phyloP scores from a whole-genome alignment of 2,797 vertebrate genomes.

The Poecilia gillii region DNA sequence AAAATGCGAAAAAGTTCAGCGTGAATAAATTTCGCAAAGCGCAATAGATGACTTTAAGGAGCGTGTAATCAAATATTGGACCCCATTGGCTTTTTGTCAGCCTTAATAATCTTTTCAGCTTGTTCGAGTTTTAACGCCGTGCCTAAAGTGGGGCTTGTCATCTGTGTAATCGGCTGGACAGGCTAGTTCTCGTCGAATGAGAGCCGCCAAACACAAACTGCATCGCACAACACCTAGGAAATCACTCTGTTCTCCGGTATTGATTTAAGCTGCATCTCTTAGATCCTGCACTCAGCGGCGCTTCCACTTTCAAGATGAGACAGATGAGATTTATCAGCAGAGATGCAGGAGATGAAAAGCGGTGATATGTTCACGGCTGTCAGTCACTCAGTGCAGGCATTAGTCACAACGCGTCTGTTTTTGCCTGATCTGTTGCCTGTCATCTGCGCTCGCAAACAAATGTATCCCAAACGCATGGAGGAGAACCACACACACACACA shows the following conservation, averaged over 20 bases:
- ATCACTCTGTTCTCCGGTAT: conserved; percentile 53
- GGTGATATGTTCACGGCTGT: conserved; percentile 64
- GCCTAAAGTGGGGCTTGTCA: conserved; percentile 1
- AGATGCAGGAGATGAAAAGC: conserved; percentile 65
- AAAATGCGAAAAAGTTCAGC: background rate
- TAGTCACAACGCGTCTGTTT: conserved; percentile 64
- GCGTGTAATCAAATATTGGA: background rate
- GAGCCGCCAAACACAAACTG: conserved; percentile 41
- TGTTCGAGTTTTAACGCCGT: conserved; percentile 17
- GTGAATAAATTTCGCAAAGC: background rate
- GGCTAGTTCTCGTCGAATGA: conserved; percentile 36
- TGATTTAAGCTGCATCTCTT: conserved; percentile 66
- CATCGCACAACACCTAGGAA: conserved; percentile 42
- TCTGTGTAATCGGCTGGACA: conserved; percentile 40
- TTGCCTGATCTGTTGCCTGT: conserved; percentile 74
- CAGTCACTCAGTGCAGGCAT: conserved; percentile 71
- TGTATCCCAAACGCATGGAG: conserved; percentile 46
- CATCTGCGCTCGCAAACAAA: conserved; percentile 58
- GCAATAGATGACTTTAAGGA: background rate
- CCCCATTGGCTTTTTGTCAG: background rate
- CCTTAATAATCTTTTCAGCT: background rate
- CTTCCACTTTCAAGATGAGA: conserved; percentile 59
- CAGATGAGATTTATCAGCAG: conserved; percentile 67
- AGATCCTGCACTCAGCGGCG: conserved; percentile 49
- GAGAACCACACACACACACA: conserved; percentile 41